phyloP scores from a whole-genome alignment of 1,140 invertebrate species.

The Sycophila sp. region DNA sequence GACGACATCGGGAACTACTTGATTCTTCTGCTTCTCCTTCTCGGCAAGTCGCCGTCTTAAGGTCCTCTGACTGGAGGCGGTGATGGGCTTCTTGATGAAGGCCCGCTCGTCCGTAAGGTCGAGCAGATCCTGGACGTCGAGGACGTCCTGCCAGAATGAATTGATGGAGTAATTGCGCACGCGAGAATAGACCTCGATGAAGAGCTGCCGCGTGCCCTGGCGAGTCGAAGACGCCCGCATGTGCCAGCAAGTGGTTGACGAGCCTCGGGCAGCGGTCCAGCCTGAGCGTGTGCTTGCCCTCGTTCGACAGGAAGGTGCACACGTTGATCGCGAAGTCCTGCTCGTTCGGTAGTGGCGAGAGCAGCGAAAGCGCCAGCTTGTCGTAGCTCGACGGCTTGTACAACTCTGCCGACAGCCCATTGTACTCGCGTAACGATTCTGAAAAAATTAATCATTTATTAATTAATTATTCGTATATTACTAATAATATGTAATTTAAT shows the following conservation, averaged over 20 bases:
- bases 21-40: slow-evolving; percentile 53
- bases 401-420: slow-evolving; percentile 76
- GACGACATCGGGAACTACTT: slow-evolving; percentile 42
- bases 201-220: slow-evolving; percentile 77
- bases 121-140: slow-evolving; percentile 72
- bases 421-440: slow-evolving; percentile 74
- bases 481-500: no score
- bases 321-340: slow-evolving; percentile 98
- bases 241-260: slow-evolving; percentile 88
- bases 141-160: slow-evolving; percentile 79
- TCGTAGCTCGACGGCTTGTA: slow-evolving; percentile 86
- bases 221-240: slow-evolving; percentile 88
- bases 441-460: no score
- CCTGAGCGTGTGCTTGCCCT: slow-evolving; percentile 88
- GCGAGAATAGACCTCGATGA: slow-evolving; percentile 77
- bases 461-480: no score
- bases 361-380: slow-evolving; percentile 86
- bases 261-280: slow-evolving; percentile 85
- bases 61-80: slow-evolving; percentile 53
- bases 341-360: slow-evolving; percentile 97
- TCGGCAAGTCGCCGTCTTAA: slow-evolving; percentile 38
- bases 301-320: slow-evolving; percentile 93
- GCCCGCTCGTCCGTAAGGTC: slow-evolving; percentile 77
- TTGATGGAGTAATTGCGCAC: slow-evolving; percentile 78
- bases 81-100: slow-evolving; percentile 65